A percentile compares a stretch with the other conserved stretches of the same genome.
These are phyloP conservation scores for Xestia sexstrigata DNA, from an alignment of 2,888 invertebrate species.

Conservation along the genomic window DNA sequence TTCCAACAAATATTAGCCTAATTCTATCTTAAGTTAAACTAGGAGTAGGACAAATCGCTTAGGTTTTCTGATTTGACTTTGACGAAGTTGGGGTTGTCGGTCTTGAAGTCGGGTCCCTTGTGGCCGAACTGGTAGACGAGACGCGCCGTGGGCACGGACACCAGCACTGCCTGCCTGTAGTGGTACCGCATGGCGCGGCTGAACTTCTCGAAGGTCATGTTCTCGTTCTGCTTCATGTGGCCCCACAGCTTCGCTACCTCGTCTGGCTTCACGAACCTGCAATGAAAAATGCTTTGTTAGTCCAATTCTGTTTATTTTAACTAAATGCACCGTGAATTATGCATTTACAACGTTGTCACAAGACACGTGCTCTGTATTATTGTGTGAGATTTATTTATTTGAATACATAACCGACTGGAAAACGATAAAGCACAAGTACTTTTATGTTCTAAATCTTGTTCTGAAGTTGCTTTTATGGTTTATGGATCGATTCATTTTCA, in stretches of 20 bases:
- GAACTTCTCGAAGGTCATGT: constrained; percentile 98
- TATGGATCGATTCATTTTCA: constrained; percentile 44
- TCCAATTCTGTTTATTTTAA: constrained; percentile 52
- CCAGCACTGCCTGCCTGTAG: constrained; percentile 94
- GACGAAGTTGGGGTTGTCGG: constrained; percentile 91
- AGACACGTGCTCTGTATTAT: constrained; percentile 60
- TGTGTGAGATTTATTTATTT: constrained; percentile 50
- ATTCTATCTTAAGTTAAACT: constrained; percentile 72
- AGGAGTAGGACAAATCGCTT: constrained; percentile 78
- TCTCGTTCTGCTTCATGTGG: constrained; percentile 95
- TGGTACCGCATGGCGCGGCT: constrained; percentile 97
- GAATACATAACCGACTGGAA: constrained; percentile 44
- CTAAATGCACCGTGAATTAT: constrained; percentile 52
- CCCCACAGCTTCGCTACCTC: constrained; percentile 97
- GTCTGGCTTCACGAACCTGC: constrained; percentile 95
- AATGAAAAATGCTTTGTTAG: constrained; percentile 68
- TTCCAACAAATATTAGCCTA: constrained; percentile 67
- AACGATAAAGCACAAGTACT: constrained; percentile 46
- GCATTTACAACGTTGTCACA: constrained; percentile 56
- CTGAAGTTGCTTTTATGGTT: constrained; percentile 61
- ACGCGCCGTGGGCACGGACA: constrained; percentile 94
- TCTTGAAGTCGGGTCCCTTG: constrained; percentile 94
- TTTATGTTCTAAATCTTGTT: constrained; percentile 55
- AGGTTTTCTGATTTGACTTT: constrained; percentile 84
- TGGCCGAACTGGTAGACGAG: constrained; percentile 96